Base-by-base conservation (phyloP, 2,888 invertebrate species). In the Andrena bucephala region DNA sequence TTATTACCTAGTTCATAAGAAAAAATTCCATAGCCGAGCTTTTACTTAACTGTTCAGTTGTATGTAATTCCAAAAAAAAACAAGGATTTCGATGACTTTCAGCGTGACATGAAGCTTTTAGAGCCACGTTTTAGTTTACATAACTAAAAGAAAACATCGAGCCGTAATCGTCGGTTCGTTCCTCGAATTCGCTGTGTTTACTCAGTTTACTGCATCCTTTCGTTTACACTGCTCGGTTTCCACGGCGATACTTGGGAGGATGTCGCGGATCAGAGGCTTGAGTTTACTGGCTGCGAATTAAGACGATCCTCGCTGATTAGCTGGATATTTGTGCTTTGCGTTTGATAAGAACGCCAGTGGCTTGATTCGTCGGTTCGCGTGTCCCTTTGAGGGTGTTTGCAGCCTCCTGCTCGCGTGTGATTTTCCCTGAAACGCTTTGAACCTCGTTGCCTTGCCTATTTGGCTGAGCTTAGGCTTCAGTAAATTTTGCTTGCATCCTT, bases 101-200 rank as follows among this genome's bases (percentile, higher is more conserved):
- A 27, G 57, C 27, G 10, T 54, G 24, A 20, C 54, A 24, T 6
- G 54, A 20, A 20, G 24, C 3, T 54, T 42, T 16, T 16, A 42
- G 16, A 42, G 16, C 16, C 16, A 16, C 16, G 42, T 13, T 59
- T 63, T 70, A 77, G 65, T 84, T 86, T 83, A 72, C 77, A 52
- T 77, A 77, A 81, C 76, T 52, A 75, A 76, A 86, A 70, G 83
- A 83, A 83, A 78, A 72, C 60, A 73, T 77, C 54, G 48, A 69
- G 42, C 63, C 69, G 59, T 68, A 73, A 68, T 69, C 67, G 59
- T 50, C 16, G 54, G 67, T 81, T 78, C 72, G 73, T 79, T 72
- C 63, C 76, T 50, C 75, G 79, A 77, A 83, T 86, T 83, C 70
- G 42, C 52, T 65, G 10, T 4, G 10, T 57, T 24, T 24, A n/a